Evolutionary conservation across 1,140 invertebrate species (phyloP).

Genomic region (Hycleus cichorii): DNA sequence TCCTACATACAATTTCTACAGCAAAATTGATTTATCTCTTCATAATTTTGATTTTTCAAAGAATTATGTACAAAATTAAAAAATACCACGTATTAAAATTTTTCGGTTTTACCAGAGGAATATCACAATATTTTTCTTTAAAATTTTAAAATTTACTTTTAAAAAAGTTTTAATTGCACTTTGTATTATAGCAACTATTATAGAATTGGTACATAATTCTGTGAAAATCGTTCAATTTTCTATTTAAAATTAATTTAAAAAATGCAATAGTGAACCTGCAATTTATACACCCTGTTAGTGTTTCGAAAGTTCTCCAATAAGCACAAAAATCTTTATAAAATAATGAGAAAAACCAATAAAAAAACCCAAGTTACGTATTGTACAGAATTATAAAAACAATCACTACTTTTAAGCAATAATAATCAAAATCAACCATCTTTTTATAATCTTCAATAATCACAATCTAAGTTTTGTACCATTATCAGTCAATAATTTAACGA

Average conservation of each 20-base stretch:
- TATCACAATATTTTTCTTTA: constrained; percentile 5
- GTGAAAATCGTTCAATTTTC: constrained; percentile 1
- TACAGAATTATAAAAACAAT: constrained; percentile 12
- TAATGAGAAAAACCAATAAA: too few species aligned
- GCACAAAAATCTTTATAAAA: too few species aligned
- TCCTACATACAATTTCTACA: constrained; percentile 13
- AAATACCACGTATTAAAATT: not conserved
- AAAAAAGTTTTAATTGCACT: constrained; percentile 12
- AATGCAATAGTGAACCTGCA: too few species aligned
- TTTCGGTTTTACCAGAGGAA: constrained; percentile 6
- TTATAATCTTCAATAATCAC: constrained; percentile 2
- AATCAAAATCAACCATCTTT: not conserved
- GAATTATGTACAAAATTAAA: constrained; percentile 8
- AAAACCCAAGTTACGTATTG: constrained; percentile 1
- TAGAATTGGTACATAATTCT: constrained; percentile 10
- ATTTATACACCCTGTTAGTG: too few species aligned
- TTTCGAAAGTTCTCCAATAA: too few species aligned
- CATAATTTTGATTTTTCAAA: not conserved
- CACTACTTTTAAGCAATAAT: constrained; percentile 5
- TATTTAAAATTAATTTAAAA: too few species aligned
- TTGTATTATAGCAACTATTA: not conserved
- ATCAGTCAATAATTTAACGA: constrained; percentile 1
- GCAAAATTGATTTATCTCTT: not conserved
- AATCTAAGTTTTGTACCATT: constrained; percentile 13
- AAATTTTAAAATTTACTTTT: too few species aligned